Base-by-base conservation (phyloP, 2,797 vertebrate genomes). In the Acanthurus lineatus region DNA sequence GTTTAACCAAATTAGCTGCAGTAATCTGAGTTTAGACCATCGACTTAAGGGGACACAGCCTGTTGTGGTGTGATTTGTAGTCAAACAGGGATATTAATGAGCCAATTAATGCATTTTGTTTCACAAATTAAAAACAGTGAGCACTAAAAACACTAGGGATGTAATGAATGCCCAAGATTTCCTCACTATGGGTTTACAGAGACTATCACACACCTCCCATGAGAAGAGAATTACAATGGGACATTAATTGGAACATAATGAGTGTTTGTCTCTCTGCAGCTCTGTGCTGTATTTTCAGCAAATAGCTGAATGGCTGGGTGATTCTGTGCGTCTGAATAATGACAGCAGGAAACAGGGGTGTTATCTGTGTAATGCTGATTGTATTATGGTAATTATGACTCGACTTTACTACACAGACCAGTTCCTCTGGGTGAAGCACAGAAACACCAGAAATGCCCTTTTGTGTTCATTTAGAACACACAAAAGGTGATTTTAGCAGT, bases 191-290 rank as follows among this genome's bases (percentile, higher is more conserved):
- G 83, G 78, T 88, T 90, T 71, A 77, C 42, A 61, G 69, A 83
- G 86, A 89, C 81, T 86, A 88, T 91, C 89, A 81, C 77, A 73
- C 61, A 56, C 25, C 76, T 92, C 91, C 88, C 91, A 84, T 69
- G 85, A 87, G 91, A 82, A 60, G 79, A 79, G 79, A 91, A 89
- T 91, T 91, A 92, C 89, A 91, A 92, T 85, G 77, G 85, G 85
- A 88, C 82, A 81, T 91, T 93, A 93, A 93, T 93, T 91, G 85
- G 84, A 91, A 90, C 87, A 92, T 93, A 93, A 93, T 92, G 88
- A 93, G 80, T 88, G 84, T 92, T 93, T 93, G 91, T 91, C 83
- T 92, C 83, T 83, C 71, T 68, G 75, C 65, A 54, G 85, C 82
- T 74, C 67, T 52, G 76, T 2, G 12, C 72, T 80, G 80, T 81